A percentile compares a stretch with the other conserved stretches of the same genome.
phyloP scores from a whole-genome alignment of 2,113 vertebrate genomes.

The Maccullochella peelii region DNA sequence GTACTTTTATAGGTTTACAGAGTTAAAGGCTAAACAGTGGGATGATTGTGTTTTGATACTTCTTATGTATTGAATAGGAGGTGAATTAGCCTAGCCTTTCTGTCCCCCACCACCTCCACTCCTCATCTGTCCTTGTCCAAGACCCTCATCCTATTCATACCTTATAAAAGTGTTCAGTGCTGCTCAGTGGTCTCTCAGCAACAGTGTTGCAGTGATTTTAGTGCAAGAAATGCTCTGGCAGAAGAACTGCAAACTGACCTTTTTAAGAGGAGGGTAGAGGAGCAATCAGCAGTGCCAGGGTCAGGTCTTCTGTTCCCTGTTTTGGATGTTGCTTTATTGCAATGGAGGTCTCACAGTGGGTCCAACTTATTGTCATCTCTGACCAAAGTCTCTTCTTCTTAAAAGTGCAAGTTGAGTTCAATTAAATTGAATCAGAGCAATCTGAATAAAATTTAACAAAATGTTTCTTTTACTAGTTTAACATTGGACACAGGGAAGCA shows the following conservation, averaged over 20 bases:
- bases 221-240: constrained; percentile 14
- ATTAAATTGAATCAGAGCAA: neutral
- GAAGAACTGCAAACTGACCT: constrained; percentile 16
- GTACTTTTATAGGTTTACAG: neutral
- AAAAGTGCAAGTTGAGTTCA: neutral
- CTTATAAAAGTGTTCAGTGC: constrained; percentile 28
- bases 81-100: neutral
- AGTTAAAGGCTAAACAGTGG: neutral
- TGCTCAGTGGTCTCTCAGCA: constrained; percentile 42
- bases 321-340: neutral
- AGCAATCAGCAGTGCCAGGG: neutral
- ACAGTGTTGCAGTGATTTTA: constrained; percentile 19
- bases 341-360: neutral
- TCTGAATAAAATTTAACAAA: neutral
- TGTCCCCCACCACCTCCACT: neutral
- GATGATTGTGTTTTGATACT: neutral
- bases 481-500: neutral
- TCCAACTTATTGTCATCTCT: neutral
- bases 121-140: constrained; percentile 1
- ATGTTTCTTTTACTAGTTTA: neutral
- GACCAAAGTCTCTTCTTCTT: neutral
- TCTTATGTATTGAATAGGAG: neutral
- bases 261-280: constrained; percentile 9
- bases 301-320: neutral
- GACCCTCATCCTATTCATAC: constrained; percentile 40